Evolutionary conservation across 2,888 invertebrate species (phyloP).

Genomic region (Oxycera nigricornis): DNA sequence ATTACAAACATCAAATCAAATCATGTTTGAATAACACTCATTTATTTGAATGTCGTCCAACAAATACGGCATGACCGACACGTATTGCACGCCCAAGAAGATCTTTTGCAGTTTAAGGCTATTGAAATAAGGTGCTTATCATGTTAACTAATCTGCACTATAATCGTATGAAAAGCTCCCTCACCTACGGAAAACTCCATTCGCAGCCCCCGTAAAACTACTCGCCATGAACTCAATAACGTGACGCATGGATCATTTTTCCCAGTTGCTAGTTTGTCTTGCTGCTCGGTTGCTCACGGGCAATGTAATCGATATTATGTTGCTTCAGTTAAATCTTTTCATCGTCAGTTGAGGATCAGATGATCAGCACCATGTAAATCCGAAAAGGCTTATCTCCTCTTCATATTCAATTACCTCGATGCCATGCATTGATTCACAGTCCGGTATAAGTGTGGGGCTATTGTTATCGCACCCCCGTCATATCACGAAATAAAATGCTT

Average conservation of each 20-base stretch:
- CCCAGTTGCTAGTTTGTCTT: neutral
- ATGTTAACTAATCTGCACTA: slow-evolving; percentile 1
- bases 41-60: no score
- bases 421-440: slow-evolving; percentile 16
- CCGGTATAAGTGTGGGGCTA: neutral
- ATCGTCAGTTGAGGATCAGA: slow-evolving; percentile 32
- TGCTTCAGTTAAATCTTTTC: slow-evolving; percentile 37
- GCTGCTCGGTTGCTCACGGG: neutral
- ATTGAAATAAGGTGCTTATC: neutral
- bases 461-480: slow-evolving; percentile 29
- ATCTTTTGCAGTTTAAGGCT: no score
- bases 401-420: slow-evolving; percentile 31
- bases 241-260: slow-evolving; percentile 35
- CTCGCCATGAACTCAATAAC: slow-evolving; percentile 35
- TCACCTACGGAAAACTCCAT: slow-evolving; percentile 1
- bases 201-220: slow-evolving; percentile 15
- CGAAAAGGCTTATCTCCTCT: slow-evolving; percentile 35
- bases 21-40: no score
- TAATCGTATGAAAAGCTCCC: neutral
- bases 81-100: no score
- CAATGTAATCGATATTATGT: slow-evolving; percentile 33
- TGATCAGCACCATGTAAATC: slow-evolving; percentile 31
- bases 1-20: no score
- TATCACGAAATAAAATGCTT: slow-evolving; percentile 23
- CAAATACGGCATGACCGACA: no score